Evolutionary conservation across 2,113 vertebrate species (phyloP), one percentile per base, ranked within the genome.

Genomic region (Ictidomys tridecemlineatus): DNA sequence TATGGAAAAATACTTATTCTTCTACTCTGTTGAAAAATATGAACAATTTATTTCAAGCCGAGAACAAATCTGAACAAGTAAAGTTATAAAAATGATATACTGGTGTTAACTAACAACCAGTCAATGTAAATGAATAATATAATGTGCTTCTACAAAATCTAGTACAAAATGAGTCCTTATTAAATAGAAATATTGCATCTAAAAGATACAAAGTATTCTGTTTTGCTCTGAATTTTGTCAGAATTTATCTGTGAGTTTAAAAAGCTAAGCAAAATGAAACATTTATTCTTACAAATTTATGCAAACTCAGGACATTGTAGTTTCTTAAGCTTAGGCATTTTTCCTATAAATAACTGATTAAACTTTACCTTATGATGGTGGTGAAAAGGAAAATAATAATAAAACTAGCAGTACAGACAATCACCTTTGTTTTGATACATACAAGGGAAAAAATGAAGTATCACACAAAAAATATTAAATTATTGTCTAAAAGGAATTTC

Each of bases 101-200:
- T 73, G 73, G 14, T 24, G 8, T 65, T 20, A 94, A 51, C 17
- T 56, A 42, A 61, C 5, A 77, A 53, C 83, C 30, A 67, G 45
- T 72, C 34, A 85, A 73, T 85, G 58, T 1, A 82, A 91, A 76
- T 91, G 58, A 80, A 67, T 67, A 86, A 85, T 67, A 24, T 42
- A 85, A 67, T 48, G 80, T 39, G 7, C 10, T 72, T 93, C 65
- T 30, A 74, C 65, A 61, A 80, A 93, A 73, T 79, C 18, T 85
- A 86, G 85, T 73, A 45, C 34, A 80, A 85, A 73, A 65, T 78
- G 58, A 85, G 11, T n/a, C 7, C 73, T 93, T 65, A 73, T 69
- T 77, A 48, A 61, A 74, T 37, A 74, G 53, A 96, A 90, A 85
- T 85, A 85, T 16, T 26, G 13, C n/a, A 67, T 74, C n/a, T 90